phyloP scores from a whole-genome alignment of 64 coral and sea anemone species.

The Porites australiensis region DNA sequence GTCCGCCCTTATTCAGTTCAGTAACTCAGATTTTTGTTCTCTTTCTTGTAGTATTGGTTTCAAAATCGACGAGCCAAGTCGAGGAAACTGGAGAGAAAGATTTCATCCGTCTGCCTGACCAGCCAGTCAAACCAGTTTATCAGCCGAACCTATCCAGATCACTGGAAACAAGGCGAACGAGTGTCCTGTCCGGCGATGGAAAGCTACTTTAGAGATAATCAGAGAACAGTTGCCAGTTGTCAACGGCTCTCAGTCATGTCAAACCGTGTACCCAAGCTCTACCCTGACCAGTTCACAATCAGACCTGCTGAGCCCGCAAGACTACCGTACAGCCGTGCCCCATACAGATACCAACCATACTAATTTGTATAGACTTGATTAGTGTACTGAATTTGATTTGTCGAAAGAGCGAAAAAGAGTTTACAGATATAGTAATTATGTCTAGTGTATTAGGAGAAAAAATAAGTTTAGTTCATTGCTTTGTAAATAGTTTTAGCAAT shows the following conservation, averaged over 20 bases:
- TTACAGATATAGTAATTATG: too few relatives aligned
- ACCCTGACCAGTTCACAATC: too few relatives aligned
- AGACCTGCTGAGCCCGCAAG: too few relatives aligned
- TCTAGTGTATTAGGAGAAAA: too few relatives aligned
- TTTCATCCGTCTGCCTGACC: neutral
- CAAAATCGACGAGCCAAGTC: neutral
- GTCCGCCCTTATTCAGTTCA: too few relatives aligned
- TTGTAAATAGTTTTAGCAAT: too few relatives aligned
- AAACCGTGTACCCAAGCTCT: neutral
- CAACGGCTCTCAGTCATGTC: neutral
- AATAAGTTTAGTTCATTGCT: too few relatives aligned
- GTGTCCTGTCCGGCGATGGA: neutral
- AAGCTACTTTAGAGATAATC: neutral
- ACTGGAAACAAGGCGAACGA: neutral
- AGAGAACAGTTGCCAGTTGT: neutral
- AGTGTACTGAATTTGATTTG: too few relatives aligned
- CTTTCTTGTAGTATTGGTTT: slow-evolving; percentile 10
- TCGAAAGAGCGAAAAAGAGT: too few relatives aligned
- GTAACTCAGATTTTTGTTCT: neutral
- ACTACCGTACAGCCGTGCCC: too few relatives aligned
- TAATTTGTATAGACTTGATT: too few relatives aligned
- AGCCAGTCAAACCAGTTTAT: neutral
- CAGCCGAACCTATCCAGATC: neutral
- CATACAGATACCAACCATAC: too few relatives aligned
- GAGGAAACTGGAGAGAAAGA: neutral